Percentiles rank a stretch among this genome's conserved stretches.
phyloP scores from a whole-genome alignment of 2,113 vertebrate genomes.

The Varanus komodoensis region DNA sequence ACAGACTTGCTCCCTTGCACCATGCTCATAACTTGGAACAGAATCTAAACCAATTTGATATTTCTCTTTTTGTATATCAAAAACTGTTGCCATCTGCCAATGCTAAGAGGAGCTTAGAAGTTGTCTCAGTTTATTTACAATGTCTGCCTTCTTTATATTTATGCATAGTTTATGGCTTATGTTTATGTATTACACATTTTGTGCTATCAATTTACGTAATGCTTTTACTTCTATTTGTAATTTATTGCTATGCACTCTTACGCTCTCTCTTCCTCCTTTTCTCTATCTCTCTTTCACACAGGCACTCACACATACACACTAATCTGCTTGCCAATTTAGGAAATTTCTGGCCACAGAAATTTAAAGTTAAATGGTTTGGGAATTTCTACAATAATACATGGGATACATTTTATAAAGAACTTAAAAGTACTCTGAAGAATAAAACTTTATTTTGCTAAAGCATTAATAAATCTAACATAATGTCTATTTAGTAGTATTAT shows the following conservation, averaged over 20 bases:
- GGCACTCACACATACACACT: not conserved
- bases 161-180: slow-evolving; percentile 2
- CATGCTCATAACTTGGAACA: not conserved
- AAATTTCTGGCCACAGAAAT: not conserved
- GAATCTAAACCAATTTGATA: not conserved
- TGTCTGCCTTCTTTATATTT: not conserved
- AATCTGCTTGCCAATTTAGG: not conserved
- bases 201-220: not conserved
- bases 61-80: not conserved
- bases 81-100: not conserved
- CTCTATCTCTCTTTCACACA: not conserved
- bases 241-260: not conserved
- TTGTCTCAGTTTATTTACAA: not conserved
- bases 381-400: not conserved
- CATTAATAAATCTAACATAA: not conserved
- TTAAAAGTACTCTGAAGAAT: not conserved
- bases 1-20: not conserved
- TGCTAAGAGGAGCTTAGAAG: slow-evolving; percentile 4
- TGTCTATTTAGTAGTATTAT: not conserved
- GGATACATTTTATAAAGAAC: not conserved
- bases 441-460: not conserved
- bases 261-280: not conserved
- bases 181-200: not conserved
- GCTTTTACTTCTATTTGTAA: not conserved
- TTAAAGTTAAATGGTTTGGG: not conserved